phyloP scores from a whole-genome alignment of 2,888 invertebrate species.

The Papilio demoleus region DNA sequence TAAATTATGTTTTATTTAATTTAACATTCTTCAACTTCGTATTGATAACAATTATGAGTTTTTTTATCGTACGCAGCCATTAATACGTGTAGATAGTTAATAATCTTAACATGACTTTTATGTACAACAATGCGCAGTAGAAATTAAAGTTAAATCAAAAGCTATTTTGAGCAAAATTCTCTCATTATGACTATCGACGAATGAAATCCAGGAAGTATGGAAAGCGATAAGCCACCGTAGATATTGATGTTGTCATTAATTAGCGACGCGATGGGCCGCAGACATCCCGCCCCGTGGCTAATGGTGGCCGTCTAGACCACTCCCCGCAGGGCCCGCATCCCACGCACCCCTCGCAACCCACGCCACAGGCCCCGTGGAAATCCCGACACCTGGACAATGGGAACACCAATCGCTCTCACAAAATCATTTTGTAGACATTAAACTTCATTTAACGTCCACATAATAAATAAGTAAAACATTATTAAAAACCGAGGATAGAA shows the following conservation, averaged over 20 bases:
- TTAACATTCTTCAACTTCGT: not conserved
- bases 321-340: constrained; percentile 47
- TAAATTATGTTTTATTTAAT: not conserved
- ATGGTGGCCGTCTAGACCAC: constrained; percentile 64
- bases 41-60: not conserved
- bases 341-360: constrained; percentile 50
- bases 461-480: too few relatives aligned
- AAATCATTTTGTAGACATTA: too few relatives aligned
- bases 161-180: not conserved
- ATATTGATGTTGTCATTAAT: constrained; percentile 58
- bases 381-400: constrained; percentile 33
- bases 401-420: constrained; percentile 1
- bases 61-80: not conserved
- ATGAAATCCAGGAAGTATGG: constrained; percentile 32
- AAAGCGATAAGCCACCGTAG: constrained; percentile 39
- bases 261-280: constrained; percentile 47
- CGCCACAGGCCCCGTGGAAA: constrained; percentile 44
- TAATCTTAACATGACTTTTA: too few relatives aligned
- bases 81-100: too few relatives aligned
- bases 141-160: not conserved
- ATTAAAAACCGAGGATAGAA: too few relatives aligned
- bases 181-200: constrained; percentile 10
- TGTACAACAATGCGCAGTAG: too few relatives aligned
- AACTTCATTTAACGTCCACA: too few relatives aligned
- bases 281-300: constrained; percentile 48